Evolutionary conservation across 2,113 vertebrate genomes (phyloP).

Genomic region (Anoura caudifer): DNA sequence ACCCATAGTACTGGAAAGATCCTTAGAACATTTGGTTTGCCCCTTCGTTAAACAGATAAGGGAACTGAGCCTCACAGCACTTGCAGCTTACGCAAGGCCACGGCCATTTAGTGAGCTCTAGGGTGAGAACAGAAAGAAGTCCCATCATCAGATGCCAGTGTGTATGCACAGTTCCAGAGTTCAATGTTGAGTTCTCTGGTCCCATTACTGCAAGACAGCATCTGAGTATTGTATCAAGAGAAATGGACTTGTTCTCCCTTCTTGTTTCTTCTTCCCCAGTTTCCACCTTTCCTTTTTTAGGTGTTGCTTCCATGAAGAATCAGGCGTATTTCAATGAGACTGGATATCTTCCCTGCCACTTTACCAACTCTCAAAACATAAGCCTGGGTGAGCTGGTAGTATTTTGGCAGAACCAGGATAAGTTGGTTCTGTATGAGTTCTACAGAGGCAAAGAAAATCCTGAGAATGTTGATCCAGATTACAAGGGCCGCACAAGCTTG

Average conservation of each 20-base stretch:
- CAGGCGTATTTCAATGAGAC: constrained; percentile 56
- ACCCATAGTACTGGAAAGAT: neutral
- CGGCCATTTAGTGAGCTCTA: neutral
- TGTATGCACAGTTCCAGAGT: neutral
- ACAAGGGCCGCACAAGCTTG: constrained; percentile 58
- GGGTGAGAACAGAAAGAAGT: neutral
- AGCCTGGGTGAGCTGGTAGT: constrained; percentile 46
- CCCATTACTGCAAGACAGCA: neutral
- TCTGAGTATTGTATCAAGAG: neutral
- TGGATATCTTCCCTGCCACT: constrained; percentile 51
- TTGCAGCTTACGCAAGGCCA: neutral
- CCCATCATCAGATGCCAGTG: neutral
- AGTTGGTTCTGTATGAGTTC: constrained; percentile 48
- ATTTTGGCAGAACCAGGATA: constrained; percentile 64
- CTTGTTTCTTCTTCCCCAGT: neutral
- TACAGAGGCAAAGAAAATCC: constrained; percentile 44
- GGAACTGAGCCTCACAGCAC: neutral
- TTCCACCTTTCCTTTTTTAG: constrained; percentile 34
- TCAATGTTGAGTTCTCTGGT: neutral
- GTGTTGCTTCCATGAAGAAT: neutral
- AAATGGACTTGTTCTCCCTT: neutral
- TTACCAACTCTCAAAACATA: constrained; percentile 47
- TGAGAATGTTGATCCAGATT: neutral
- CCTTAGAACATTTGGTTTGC: neutral
- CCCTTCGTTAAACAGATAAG: constrained; percentile 1